Base-by-base conservation (phyloP, 2,113 vertebrate species). In the Chauna torquata region DNA sequence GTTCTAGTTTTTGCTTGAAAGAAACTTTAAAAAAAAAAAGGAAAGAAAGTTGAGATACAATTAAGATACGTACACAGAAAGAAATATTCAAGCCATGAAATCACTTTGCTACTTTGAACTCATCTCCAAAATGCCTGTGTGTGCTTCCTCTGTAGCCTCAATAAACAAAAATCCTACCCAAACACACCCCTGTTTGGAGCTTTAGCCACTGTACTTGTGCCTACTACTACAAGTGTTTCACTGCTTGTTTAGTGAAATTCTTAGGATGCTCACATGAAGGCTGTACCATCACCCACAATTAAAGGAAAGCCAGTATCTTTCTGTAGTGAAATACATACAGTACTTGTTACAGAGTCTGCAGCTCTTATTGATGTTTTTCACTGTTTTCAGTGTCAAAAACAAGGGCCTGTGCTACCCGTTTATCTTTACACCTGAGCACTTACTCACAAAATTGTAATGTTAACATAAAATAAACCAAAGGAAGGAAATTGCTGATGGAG, bases 391-490 rank as follows among this genome's bases (percentile, higher is more conserved):
- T 25, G 54, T 57, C 22, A 61, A 85, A 94, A 90, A 5, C 36
- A 82, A 79, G 61, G 44, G 36, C 32, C 27, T 38, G 5, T 36
- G 19, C 55, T 91, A 49, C 28, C 32, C 12, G 9, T 85, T 86
- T 71, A 42, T 82, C 90, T 85, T 82, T 70, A 75, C 65, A 92
- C 49, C 58, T 58, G 45, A 85, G 34, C 55, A 45, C 42, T 66
- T 88, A 34, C 57, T 95, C 50, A 69, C 65, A 66, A 65, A 94
- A 91, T n/a, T 65, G 54, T 65, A 27, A 52, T 32, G 49, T 88
- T 95, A 70, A 78, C 5, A 6, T 86, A 45, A 94, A 96, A 78
- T 75, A 88, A 88, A 90, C 57, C 25, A 44, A 86, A 92, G 30
- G 30, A 88, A 68, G 65, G 42, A 89, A 94, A 69, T 27, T 78